Percentiles rank a stretch among this genome's conserved stretches.
Conservation (phyloP, 2,113 vertebrate genomes). For the Coreoperca whiteheadi region DNA sequence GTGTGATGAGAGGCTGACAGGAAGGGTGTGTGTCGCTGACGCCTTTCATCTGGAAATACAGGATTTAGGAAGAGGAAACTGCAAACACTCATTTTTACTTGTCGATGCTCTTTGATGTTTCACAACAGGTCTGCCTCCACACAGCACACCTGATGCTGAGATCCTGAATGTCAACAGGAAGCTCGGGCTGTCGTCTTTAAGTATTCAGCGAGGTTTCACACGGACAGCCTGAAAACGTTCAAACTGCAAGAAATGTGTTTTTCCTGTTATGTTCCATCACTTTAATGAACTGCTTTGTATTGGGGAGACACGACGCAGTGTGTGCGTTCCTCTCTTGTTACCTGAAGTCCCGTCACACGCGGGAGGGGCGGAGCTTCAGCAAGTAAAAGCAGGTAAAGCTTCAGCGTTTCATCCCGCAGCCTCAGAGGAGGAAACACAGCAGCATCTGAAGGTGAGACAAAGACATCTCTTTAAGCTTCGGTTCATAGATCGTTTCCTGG, state of each 20-base stretch:
- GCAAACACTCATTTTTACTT: slow-evolving; percentile 73
- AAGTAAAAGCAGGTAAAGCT: slow-evolving; percentile 45
- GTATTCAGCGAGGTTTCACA: too few relatives aligned
- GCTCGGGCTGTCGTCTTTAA: too few relatives aligned
- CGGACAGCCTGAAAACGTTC: too few relatives aligned
- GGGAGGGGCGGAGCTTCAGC: slow-evolving; percentile 62
- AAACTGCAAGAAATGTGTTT: not conserved
- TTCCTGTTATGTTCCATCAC: not conserved
- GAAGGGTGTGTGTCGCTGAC: slow-evolving; percentile 68
- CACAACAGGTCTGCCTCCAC: too few relatives aligned
- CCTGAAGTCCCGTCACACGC: slow-evolving; percentile 30
- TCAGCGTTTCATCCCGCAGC: slow-evolving; percentile 27
- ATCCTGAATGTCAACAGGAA: not conserved
- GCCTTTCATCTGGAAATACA: slow-evolving; percentile 67
- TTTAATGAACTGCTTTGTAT: not conserved
- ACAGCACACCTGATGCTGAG: too few relatives aligned
- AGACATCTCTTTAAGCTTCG: not conserved
- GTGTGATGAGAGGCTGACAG: slow-evolving; percentile 67
- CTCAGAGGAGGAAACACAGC: slow-evolving; percentile 29
- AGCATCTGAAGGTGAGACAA: slow-evolving; percentile 62
- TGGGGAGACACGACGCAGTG: not conserved
- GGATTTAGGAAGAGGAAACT: slow-evolving; percentile 73
- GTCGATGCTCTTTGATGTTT: slow-evolving; percentile 55
- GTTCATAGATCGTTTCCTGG: too few relatives aligned
- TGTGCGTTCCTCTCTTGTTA: not conserved